phyloP scores from a whole-genome alignment of 2,113 vertebrate genomes.

The Microtus pennsylvanicus region DNA sequence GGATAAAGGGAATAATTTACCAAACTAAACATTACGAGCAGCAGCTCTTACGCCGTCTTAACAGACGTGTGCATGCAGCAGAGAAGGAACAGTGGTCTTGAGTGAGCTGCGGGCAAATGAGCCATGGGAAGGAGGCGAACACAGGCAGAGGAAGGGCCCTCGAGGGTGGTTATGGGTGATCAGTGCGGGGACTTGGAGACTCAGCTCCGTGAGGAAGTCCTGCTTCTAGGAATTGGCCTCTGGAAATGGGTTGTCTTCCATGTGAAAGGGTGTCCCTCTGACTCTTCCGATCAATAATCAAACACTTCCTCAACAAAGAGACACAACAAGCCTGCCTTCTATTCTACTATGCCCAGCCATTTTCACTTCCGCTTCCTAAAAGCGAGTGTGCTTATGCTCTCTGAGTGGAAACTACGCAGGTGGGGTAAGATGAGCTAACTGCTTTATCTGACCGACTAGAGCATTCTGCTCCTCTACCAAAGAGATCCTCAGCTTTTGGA shows the following conservation, averaged over 20 bases:
- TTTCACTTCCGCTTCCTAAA: background rate
- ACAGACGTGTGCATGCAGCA: too few species aligned
- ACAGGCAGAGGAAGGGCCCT: background rate
- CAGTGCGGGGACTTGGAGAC: background rate
- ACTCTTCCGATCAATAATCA: background rate
- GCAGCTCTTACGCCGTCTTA: background rate
- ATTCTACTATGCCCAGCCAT: background rate
- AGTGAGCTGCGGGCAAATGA: background rate
- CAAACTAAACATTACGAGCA: background rate
- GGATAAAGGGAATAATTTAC: background rate
- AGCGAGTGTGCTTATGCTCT: background rate
- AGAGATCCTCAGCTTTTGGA: background rate
- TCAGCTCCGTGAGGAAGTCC: background rate
- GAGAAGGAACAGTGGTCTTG: background rate
- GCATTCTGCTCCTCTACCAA: background rate
- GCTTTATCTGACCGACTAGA: background rate
- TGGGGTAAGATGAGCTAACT: background rate
- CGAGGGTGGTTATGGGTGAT: too few species aligned
- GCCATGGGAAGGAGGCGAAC: background rate
- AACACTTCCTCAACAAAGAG: background rate
- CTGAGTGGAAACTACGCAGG: background rate
- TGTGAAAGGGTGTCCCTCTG: background rate
- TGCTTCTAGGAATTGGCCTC: background rate
- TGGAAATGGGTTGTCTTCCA: rapidly evolving
- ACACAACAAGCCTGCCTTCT: background rate